Conservation (phyloP, 53 echinoderm and acorn worm species). For the Apostichopus leukothele region DNA sequence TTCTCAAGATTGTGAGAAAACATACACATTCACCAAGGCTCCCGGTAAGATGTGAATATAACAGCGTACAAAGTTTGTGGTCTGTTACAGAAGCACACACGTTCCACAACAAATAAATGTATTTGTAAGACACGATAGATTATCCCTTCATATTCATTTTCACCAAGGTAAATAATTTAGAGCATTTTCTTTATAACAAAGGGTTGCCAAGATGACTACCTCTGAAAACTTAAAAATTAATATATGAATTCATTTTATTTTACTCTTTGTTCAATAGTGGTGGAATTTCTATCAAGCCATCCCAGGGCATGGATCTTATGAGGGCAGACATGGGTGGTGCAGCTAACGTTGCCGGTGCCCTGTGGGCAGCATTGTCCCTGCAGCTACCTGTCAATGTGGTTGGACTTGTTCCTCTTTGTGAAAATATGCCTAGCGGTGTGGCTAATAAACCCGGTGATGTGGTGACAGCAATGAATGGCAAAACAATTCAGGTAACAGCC, state of each 20-base stretch:
- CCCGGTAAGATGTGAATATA: no score
- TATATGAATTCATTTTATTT: neutral
- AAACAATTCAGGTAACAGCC: constrained; percentile 82
- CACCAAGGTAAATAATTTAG: no score
- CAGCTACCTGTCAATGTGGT: constrained; percentile 85
- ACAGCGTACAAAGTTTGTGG: no score
- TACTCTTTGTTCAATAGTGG: constrained; percentile 31
- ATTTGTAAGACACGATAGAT: no score
- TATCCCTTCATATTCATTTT: no score
- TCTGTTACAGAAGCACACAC: no score
- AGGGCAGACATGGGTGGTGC: constrained; percentile 99
- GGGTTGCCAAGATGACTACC: neutral
- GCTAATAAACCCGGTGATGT: constrained; percentile 93
- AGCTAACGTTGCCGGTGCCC: constrained; percentile 79
- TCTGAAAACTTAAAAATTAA: neutral
- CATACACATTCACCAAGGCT: no score
- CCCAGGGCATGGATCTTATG: constrained; percentile 90
- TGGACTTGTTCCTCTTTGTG: constrained; percentile 84
- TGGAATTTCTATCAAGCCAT: constrained; percentile 85
- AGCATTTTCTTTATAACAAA: no score
- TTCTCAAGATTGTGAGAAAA: no score
- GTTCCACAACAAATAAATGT: no score
- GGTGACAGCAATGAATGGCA: constrained; percentile 95
- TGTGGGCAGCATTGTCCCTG: constrained; percentile 80
- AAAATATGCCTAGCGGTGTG: constrained; percentile 81